Conservation (phyloP, 2,113 vertebrate species). For the Hyperopisus bebe region DNA sequence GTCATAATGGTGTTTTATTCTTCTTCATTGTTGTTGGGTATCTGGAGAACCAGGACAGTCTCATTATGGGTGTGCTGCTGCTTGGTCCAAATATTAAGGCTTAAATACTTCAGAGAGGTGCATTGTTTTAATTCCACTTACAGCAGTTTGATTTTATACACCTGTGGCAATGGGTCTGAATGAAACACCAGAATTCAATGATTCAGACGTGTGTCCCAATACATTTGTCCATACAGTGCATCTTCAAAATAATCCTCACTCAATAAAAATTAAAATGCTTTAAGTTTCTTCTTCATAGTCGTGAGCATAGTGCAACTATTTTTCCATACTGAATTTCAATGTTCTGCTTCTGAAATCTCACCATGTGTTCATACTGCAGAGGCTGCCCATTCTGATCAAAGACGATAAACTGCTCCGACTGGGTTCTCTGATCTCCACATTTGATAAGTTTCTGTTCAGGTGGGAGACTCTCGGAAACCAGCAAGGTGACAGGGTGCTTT, state of each 20-base stretch:
- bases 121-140: background rate
- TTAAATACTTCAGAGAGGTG: background rate
- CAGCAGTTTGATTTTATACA: background rate
- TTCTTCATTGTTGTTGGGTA: background rate
- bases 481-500: conserved; percentile 29
- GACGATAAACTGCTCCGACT: conserved; percentile 40
- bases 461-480: conserved; percentile 31
- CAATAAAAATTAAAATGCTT: background rate
- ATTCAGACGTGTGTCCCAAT: background rate
- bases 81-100: background rate
- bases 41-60: background rate
- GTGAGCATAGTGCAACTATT: background rate
- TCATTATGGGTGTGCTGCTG: background rate
- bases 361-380: conserved; percentile 63
- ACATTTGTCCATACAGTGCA: background rate
- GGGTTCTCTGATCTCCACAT: conserved; percentile 16
- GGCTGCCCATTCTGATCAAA: conserved; percentile 56
- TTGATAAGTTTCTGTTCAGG: conserved; percentile 11
- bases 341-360: conserved; percentile 43
- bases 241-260: background rate
- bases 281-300: background rate
- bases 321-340: background rate
- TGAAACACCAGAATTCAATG: background rate
- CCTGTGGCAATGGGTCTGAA: background rate
- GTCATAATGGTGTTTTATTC: background rate